These are phyloP conservation scores for Platichthys flesus DNA, from an alignment of 2,113 vertebrate species.

Conservation along the genomic window DNA sequence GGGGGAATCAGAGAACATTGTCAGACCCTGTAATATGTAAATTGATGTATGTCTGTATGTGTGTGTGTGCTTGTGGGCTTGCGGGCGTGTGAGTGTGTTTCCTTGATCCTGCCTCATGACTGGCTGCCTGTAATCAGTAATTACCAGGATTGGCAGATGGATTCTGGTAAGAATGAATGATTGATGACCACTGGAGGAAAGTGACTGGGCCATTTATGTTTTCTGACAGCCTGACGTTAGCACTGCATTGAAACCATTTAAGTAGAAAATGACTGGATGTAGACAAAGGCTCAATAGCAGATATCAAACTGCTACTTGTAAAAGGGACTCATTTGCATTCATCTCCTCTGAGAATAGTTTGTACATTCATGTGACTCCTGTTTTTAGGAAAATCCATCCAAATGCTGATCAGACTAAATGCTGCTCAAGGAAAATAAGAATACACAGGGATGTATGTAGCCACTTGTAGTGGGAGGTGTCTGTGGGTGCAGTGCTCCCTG, in stretches of 20 bases:
- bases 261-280: slow-evolving; percentile 77
- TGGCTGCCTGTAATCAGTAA: slow-evolving; percentile 82
- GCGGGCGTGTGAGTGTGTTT: slow-evolving; percentile 48
- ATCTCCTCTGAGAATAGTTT: slow-evolving; percentile 44
- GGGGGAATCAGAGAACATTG: slow-evolving; percentile 25
- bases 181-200: slow-evolving; percentile 77
- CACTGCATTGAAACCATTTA: slow-evolving; percentile 82
- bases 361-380: slow-evolving; percentile 45
- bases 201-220: slow-evolving; percentile 61
- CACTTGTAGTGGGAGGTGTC: too few species aligned
- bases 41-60: slow-evolving; percentile 31
- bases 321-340: slow-evolving; percentile 59
- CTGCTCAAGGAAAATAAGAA: too few species aligned
- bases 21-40: slow-evolving; percentile 80
- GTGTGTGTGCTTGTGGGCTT: background rate
- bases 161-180: slow-evolving; percentile 79
- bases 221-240: slow-evolving; percentile 69
- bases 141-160: slow-evolving; percentile 81
- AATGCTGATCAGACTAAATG: slow-evolving; percentile 25
- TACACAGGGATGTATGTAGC: slow-evolving; percentile 11
- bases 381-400: slow-evolving; percentile 42
- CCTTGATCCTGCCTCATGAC: slow-evolving; percentile 62
- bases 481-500: too few species aligned
- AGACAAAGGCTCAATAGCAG: slow-evolving; percentile 59
- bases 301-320: slow-evolving; percentile 54